Evolutionary conservation across 37 sponge, comb jelly and placozoan genomes (phyloP).

Genomic region (Cladorhizidae sp.): DNA sequence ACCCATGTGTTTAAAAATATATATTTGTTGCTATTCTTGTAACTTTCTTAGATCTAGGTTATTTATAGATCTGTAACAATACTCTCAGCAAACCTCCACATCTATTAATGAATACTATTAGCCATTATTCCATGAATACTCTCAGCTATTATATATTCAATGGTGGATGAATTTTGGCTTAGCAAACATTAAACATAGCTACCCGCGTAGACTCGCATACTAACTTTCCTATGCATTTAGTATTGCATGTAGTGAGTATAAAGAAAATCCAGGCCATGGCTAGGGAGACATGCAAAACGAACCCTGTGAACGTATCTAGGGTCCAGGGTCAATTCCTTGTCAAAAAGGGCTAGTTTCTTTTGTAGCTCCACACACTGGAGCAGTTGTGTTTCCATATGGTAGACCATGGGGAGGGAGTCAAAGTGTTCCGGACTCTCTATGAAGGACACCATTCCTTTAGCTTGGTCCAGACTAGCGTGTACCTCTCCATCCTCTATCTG

Average conservation of each 20-base stretch:
- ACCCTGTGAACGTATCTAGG: constrained; percentile 72
- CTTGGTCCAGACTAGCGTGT: constrained; percentile 87
- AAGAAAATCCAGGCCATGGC: too few species aligned
- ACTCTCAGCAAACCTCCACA: too few species aligned
- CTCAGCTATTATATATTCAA: too few species aligned
- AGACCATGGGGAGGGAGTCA: constrained; percentile 48
- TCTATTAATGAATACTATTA: too few species aligned
- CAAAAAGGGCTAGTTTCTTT: constrained; percentile 52
- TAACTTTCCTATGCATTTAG: too few species aligned
- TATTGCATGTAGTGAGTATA: not conserved
- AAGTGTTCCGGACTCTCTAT: constrained; percentile 74
- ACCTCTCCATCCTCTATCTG: constrained; percentile 92
- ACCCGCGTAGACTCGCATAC: too few species aligned
- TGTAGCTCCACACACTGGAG: constrained; percentile 64
- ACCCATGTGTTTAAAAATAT: too few species aligned
- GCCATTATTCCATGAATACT: too few species aligned
- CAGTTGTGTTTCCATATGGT: constrained; percentile 50
- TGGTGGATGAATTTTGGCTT: too few species aligned
- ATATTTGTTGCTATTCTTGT: too few species aligned
- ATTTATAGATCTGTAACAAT: too few species aligned
- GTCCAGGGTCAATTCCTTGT: constrained; percentile 62
- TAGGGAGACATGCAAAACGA: constrained; percentile 5
- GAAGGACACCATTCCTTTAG: constrained; percentile 81
- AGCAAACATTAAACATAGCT: not conserved
- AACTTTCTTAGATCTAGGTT: too few species aligned